Evolutionary conservation across 2,888 invertebrate species (phyloP).

Genomic region (Drosophila multiciliata): DNA sequence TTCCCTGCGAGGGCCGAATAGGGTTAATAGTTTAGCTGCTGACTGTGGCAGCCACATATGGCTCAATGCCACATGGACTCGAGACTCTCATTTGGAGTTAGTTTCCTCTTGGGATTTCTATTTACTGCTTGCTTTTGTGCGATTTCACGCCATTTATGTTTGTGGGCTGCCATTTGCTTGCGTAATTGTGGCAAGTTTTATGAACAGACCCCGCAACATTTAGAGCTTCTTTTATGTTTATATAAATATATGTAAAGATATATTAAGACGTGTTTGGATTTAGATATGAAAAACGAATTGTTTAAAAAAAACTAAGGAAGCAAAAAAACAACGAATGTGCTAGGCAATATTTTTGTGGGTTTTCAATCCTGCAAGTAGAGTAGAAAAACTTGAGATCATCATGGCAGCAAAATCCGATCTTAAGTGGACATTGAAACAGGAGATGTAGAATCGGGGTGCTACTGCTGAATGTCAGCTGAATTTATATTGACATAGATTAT

Average conservation of each 20-base stretch:
- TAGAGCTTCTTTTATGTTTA: slow-evolving; percentile 33
- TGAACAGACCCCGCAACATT: slow-evolving; percentile 31
- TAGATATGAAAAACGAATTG: background rate
- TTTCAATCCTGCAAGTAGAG: too few species aligned
- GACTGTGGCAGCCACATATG: slow-evolving; percentile 48
- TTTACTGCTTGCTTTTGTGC: slow-evolving; percentile 16
- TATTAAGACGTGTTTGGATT: slow-evolving; percentile 1
- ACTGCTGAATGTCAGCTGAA: background rate
- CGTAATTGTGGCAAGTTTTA: slow-evolving; percentile 25
- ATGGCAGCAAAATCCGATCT: background rate
- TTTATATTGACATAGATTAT: background rate
- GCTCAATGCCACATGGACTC: background rate
- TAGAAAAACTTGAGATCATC: too few species aligned
- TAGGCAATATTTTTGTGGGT: background rate
- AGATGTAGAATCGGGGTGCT: background rate
- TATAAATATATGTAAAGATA: background rate
- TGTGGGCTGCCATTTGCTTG: slow-evolving; percentile 28
- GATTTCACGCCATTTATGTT: slow-evolving; percentile 42
- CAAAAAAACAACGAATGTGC: background rate
- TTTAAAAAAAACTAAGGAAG: background rate
- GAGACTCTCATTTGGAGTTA: background rate
- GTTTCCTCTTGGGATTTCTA: background rate
- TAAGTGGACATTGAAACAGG: background rate
- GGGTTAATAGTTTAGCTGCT: slow-evolving; percentile 61
- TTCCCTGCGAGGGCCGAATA: slow-evolving; percentile 51